Conservation (phyloP, 2,113 vertebrate species). For the Pipa parva region DNA sequence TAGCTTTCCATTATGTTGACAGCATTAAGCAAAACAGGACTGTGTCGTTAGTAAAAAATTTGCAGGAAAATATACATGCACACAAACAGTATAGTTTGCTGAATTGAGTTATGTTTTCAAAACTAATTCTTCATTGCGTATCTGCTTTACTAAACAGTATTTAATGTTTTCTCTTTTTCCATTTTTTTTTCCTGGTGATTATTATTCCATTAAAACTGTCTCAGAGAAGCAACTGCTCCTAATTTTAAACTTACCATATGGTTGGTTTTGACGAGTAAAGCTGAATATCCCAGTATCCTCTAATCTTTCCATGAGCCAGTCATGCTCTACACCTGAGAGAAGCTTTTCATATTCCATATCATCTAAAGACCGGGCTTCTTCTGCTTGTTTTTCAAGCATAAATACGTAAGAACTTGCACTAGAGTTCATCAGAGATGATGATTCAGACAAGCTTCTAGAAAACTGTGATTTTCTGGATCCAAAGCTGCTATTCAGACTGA, state of each 20-base stretch:
- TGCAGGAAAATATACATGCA: too few species aligned
- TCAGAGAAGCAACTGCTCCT: not conserved
- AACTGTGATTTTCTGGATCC: constrained; percentile 37
- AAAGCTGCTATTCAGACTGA: constrained; percentile 11
- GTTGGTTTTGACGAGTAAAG: constrained; percentile 51
- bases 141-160: too few species aligned
- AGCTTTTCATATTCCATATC: constrained; percentile 71
- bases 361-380: constrained; percentile 59
- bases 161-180: too few species aligned
- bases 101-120: too few species aligned
- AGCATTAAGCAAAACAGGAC: too few species aligned
- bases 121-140: too few species aligned
- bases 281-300: constrained; percentile 65
- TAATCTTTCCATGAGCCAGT: constrained; percentile 74
- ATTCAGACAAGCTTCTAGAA: constrained; percentile 45
- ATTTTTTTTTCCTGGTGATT: too few species aligned
- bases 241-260: constrained; percentile 80
- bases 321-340: constrained; percentile 74
- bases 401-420: constrained; percentile 45
- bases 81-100: too few species aligned
- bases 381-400: not conserved
- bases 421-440: constrained; percentile 27
- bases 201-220: too few species aligned
- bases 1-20: too few species aligned
- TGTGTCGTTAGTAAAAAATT: too few species aligned